phyloP scores from a whole-genome alignment of 2,888 invertebrate genomes.

The Leptopilina myrica region DNA sequence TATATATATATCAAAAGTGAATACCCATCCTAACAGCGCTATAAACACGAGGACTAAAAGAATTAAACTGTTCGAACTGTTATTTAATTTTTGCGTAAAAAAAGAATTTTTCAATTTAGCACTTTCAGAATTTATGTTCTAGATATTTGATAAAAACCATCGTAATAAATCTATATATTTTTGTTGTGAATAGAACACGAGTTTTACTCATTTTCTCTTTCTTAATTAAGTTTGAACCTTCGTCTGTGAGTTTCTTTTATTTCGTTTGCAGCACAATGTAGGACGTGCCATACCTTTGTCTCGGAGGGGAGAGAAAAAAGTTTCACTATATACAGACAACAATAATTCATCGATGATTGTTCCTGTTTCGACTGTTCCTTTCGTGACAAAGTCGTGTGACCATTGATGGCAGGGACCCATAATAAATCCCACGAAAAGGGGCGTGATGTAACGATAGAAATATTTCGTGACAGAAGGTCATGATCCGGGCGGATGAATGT shows the following conservation, averaged over 20 bases:
- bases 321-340: constrained; percentile 20
- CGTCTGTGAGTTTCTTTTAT: constrained; percentile 17
- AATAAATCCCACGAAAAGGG: constrained; percentile 48
- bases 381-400: constrained; percentile 48
- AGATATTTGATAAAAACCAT: too few species aligned
- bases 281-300: constrained; percentile 16
- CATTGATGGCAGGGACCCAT: constrained; percentile 45
- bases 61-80: too few species aligned
- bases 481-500: constrained; percentile 44
- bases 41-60: too few species aligned
- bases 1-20: too few species aligned
- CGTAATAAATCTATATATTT: neutral
- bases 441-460: constrained; percentile 44
- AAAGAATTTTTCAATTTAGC: too few species aligned
- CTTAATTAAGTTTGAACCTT: constrained; percentile 7
- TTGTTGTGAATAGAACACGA: neutral
- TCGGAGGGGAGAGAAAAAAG: constrained; percentile 11
- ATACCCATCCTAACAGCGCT: too few species aligned
- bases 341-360: constrained; percentile 54
- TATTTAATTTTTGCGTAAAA: too few species aligned
- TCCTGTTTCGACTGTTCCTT: constrained; percentile 31
- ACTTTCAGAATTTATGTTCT: neutral
- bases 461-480: constrained; percentile 52
- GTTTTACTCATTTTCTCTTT: constrained; percentile 1
- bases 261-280: neutral